phyloP scores from a whole-genome alignment of 1,140 invertebrate species.

The Lanistes nyassanus region DNA sequence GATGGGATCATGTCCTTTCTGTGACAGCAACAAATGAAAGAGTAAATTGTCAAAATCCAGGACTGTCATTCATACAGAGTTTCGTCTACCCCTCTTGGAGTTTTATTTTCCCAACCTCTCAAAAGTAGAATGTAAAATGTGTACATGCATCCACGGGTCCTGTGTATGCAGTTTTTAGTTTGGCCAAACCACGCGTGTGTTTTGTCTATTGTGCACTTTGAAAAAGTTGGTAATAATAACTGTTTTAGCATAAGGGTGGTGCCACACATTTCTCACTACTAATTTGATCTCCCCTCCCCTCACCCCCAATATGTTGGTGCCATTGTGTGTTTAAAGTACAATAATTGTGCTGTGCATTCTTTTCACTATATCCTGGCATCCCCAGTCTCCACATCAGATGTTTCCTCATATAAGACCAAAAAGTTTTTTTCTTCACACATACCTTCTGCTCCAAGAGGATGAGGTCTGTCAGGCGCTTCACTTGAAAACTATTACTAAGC shows the following conservation, averaged over 20 bases:
- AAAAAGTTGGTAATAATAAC: too few species aligned
- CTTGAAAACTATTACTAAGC: constrained; percentile 44
- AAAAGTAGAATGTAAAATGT: neutral
- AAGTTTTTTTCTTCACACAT: constrained; percentile 8
- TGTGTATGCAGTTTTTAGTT: neutral
- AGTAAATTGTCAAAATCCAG: neutral
- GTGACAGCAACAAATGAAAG: constrained; percentile 28
- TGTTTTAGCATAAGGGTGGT: too few species aligned
- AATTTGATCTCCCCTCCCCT: too few species aligned
- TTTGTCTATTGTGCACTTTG: too few species aligned
- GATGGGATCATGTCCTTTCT: constrained; percentile 52
- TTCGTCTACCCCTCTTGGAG: neutral
- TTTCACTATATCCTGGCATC: too few species aligned
- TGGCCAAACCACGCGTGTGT: neutral
- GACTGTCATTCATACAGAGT: neutral
- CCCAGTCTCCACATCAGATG: too few species aligned
- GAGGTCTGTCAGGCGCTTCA: constrained; percentile 54
- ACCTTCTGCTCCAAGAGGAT: constrained; percentile 56
- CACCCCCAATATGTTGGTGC: too few species aligned
- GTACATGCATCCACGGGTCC: neutral
- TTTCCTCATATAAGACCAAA: neutral
- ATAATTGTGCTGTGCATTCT: too few species aligned
- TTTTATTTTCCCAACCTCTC: neutral
- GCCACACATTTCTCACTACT: too few species aligned
- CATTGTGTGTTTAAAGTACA: too few species aligned